These are phyloP conservation scores for Epinephelus coioides DNA, from an alignment of 2,797 vertebrate genomes.

Conservation along the genomic window DNA sequence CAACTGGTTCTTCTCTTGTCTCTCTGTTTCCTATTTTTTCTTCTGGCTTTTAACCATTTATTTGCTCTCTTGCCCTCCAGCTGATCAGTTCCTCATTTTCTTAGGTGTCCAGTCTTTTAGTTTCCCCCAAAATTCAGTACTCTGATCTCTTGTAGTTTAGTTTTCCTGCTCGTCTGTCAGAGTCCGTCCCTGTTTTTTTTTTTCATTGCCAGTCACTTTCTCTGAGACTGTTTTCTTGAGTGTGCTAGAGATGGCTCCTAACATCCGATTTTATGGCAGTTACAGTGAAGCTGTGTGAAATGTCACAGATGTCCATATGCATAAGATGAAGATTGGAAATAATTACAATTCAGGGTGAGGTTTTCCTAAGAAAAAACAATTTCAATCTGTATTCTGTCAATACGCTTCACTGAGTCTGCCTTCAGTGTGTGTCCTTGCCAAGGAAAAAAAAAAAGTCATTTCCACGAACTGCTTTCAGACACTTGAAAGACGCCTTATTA, in stretches of 20 bases:
- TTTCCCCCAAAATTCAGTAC: background rate
- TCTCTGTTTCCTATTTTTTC: background rate
- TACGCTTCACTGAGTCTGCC: too few relatives aligned
- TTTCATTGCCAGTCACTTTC: background rate
- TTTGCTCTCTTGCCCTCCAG: background rate
- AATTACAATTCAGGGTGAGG: background rate
- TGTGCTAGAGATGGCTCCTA: background rate
- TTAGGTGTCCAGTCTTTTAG: background rate
- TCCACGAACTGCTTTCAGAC: background rate
- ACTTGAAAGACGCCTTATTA: constrained; percentile 6
- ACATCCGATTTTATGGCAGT: background rate
- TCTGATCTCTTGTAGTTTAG: background rate
- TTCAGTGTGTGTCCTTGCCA: background rate
- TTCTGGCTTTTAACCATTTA: background rate
- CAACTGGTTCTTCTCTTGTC: too few relatives aligned
- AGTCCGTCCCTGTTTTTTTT: background rate
- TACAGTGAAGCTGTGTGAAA: background rate
- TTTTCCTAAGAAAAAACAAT: background rate
- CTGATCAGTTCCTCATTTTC: background rate
- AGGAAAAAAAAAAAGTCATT: background rate
- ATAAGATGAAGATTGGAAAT: background rate
- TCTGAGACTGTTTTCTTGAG: background rate
- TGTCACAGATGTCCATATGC: background rate
- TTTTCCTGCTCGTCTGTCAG: background rate
- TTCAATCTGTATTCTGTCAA: background rate